Evolutionary conservation across 2,888 invertebrate species (phyloP).

Genomic region (Drosophila maculinotata): DNA sequence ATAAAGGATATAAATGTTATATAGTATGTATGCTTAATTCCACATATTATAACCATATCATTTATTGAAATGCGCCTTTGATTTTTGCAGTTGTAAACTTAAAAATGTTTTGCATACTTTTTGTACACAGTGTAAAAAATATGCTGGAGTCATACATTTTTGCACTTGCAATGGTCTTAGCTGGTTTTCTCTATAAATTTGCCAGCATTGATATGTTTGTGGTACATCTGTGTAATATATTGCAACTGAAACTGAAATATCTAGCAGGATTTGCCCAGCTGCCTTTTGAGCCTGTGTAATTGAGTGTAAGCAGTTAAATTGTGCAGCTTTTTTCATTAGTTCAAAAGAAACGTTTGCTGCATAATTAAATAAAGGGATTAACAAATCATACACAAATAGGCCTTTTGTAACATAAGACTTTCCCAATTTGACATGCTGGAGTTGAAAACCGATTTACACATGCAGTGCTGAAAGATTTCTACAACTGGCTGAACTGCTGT

Average conservation of each 20-base stretch:
- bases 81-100: no score
- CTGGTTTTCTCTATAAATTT: constrained; percentile 63
- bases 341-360: constrained; percentile 11
- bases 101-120: no score
- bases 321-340: constrained; percentile 30
- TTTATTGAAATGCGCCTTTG: not conserved
- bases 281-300: constrained; percentile 54
- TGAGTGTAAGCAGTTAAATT: constrained; percentile 57
- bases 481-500: constrained; percentile 18
- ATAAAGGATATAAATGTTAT: constrained; percentile 2
- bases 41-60: not conserved
- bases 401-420: not conserved
- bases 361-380: constrained; percentile 18
- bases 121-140: constrained; percentile 4
- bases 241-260: constrained; percentile 21
- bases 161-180: not conserved
- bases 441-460: constrained; percentile 15
- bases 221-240: constrained; percentile 46
- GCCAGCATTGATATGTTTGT: constrained; percentile 37
- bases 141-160: constrained; percentile 8
- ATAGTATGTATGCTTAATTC: not conserved
- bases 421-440: not conserved
- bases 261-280: constrained; percentile 43
- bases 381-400: constrained; percentile 2
- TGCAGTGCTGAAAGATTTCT: constrained; percentile 9